phyloP scores from a whole-genome alignment of 2,888 invertebrate species.

The Ganaspis brasiliensis region DNA sequence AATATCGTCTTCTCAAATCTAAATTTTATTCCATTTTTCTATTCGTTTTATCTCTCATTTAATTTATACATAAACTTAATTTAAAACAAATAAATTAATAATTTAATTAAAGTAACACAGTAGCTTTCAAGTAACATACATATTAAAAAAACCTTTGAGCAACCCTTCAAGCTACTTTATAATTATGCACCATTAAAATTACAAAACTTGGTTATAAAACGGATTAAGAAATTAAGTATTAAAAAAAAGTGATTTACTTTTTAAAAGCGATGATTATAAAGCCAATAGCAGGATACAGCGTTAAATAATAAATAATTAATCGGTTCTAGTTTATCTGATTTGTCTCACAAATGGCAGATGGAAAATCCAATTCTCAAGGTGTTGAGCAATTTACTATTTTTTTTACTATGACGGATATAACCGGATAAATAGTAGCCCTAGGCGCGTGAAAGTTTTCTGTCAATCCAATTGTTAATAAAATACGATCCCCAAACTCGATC shows the following conservation, averaged over 20 bases:
- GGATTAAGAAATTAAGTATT: no score
- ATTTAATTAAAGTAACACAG: no score
- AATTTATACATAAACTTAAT: no score
- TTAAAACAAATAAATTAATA: no score
- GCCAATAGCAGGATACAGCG: not conserved
- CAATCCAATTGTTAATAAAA: slow-evolving; percentile 1
- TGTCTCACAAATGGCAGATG: not conserved
- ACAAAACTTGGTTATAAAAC: no score
- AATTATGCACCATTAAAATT: no score
- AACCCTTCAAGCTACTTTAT: no score
- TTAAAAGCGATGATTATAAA: not conserved
- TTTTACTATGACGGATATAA: not conserved
- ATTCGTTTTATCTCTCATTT: no score
- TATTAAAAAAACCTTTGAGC: no score
- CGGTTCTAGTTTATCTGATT: slow-evolving; percentile 5
- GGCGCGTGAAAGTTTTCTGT: slow-evolving; percentile 12
- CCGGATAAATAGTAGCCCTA: not conserved
- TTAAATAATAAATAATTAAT: slow-evolving; percentile 19
- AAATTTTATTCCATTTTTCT: no score
- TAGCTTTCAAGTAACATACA: no score
- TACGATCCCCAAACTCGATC: not conserved
- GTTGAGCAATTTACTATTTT: slow-evolving; percentile 8
- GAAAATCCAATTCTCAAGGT: slow-evolving; percentile 11
- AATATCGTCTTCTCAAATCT: no score
- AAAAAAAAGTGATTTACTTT: not conserved